Base-by-base conservation (phyloP, 2,113 vertebrate species). In the Perca fluviatilis region DNA sequence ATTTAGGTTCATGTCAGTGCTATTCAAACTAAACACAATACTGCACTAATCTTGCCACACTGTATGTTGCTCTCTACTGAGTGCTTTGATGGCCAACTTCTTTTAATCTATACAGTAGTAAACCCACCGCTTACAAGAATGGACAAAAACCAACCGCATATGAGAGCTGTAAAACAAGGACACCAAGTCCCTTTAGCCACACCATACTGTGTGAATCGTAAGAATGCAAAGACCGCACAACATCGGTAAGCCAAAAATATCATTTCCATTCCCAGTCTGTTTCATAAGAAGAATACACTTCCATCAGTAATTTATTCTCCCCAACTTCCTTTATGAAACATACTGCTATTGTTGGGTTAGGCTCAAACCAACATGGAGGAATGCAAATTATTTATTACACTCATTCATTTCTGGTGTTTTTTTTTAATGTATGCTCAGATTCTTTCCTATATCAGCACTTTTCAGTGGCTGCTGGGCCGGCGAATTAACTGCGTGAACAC, bases 381-480 rank as follows among this genome's bases (percentile, higher is more conserved):
- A 85, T 83, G 56, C 30, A 83, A 71, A 77, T 85, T 36, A 68
- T 86, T 68, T 58, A 63, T 81, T 23, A 77, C 54, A 58, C 50
- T 36, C 77, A 72, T 86, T 92, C 3, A 80, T 85, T 88, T 80
- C 40, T 70, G 66, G 86, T 79, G 64, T 88, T 77, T 73, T 77
- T 73, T 74, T 64, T 74, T 80, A 78, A 86, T 89, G 75, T 51
- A 80, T 84, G 77, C 66, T 79, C 21, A 0, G 61, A 25, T 77
- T 75, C 76, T 81, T 83, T 18, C 2, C 53, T 3, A 23, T 54
- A 49, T 64, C 74, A 78, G 84, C 69, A 67, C 58, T 88, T 88
- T 80, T 74, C 15, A 23, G 21, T 60, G 40, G 67, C 74, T 80
- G 82, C 79, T 68, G 30, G 61, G 72, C 79, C 21, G n/a, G 79